Conservation (phyloP, 2,113 vertebrate species). For the Puntigrus tetrazona region DNA sequence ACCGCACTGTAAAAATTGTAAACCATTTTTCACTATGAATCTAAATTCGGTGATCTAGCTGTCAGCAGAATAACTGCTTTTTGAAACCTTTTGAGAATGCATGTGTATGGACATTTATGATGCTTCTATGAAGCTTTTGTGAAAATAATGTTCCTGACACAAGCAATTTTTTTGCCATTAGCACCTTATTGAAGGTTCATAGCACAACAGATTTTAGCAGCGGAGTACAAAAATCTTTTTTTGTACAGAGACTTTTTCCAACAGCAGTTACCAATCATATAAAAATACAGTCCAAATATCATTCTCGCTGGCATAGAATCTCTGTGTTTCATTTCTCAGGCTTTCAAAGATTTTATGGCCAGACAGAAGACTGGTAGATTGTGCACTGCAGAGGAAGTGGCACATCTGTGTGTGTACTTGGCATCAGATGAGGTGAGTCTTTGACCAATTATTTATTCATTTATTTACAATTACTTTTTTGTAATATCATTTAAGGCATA, state of each 20-base stretch:
- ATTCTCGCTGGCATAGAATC: background rate
- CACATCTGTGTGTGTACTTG: conserved; percentile 89
- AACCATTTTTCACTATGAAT: background rate
- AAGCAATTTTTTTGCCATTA: background rate
- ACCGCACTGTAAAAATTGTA: background rate
- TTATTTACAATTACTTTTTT: conserved; percentile 5
- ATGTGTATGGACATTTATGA: background rate
- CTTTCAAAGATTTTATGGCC: conserved; percentile 85
- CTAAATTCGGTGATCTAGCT: background rate
- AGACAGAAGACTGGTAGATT: conserved; percentile 90
- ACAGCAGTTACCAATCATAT: background rate
- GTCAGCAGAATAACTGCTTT: background rate
- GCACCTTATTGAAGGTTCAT: background rate
- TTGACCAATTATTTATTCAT: background rate
- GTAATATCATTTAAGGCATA: background rate
- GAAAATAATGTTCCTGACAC: background rate
- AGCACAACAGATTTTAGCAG: background rate
- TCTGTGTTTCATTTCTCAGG: conserved; percentile 67
- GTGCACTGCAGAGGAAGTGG: conserved; percentile 90
- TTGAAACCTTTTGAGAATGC: background rate
- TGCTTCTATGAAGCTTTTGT: background rate
- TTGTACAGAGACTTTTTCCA: background rate
- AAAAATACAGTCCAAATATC: background rate
- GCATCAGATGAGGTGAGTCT: conserved; percentile 86
- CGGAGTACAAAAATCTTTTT: background rate